Percentiles rank a stretch among this genome's conserved stretches.
Evolutionary conservation across 2,888 invertebrate species (phyloP).

Genomic region (Amphipoea oculea): DNA sequence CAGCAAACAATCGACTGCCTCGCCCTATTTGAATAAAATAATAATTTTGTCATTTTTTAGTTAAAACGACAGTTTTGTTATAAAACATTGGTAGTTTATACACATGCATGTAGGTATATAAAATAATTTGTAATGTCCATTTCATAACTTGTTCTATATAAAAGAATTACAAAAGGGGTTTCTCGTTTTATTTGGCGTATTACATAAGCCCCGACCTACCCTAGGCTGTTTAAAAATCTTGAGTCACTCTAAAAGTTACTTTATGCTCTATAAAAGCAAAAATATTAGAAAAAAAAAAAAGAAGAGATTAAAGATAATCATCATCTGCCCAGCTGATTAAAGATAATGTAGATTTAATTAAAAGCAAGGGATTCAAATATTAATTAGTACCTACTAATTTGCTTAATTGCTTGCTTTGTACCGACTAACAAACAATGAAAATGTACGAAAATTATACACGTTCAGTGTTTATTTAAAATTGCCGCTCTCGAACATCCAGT

Average conservation of each 20-base stretch:
- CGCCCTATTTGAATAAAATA: conserved; percentile 47
- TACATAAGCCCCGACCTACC: background rate
- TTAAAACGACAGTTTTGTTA: conserved; percentile 83
- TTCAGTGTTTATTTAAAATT: conserved; percentile 21
- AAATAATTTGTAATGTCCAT: conserved; percentile 65
- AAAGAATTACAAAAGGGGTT: conserved; percentile 61
- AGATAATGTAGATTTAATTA: too few relatives aligned
- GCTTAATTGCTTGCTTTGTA: too few relatives aligned
- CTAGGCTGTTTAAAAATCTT: too few relatives aligned
- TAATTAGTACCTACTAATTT: too few relatives aligned
- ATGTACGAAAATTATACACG: background rate
- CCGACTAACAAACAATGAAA: too few relatives aligned
- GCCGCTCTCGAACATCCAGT: conserved; percentile 2
- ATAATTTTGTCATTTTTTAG: conserved; percentile 85
- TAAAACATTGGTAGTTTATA: conserved; percentile 56
- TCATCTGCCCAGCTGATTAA: too few relatives aligned
- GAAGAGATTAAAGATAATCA: too few relatives aligned
- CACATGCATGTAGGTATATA: conserved; percentile 52
- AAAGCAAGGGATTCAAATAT: too few relatives aligned
- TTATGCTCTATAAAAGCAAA: background rate
- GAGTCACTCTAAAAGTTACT: background rate
- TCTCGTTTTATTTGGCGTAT: conserved; percentile 58
- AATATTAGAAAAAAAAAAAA: too few relatives aligned
- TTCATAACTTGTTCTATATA: conserved; percentile 67
- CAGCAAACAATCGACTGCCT: conserved; percentile 29